Evolutionary conservation across 2,797 vertebrate genomes (phyloP).

Genomic region (Hydrophis major): DNA sequence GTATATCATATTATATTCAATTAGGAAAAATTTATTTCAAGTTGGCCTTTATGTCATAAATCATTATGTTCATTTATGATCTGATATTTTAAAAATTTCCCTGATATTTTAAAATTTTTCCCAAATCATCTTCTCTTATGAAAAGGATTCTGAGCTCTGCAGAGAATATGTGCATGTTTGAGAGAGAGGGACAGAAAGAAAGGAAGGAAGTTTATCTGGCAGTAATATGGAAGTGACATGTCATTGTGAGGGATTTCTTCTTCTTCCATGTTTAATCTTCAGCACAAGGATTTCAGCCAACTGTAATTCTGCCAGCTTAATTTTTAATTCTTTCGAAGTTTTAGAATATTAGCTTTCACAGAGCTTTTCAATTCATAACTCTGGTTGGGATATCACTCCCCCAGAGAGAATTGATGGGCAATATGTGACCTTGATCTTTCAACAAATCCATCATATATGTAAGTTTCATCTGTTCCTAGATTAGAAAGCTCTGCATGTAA

Average conservation of each 20-base stretch:
- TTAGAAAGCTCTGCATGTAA: not conserved
- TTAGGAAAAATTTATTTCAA: not conserved
- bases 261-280: not conserved
- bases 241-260: not conserved
- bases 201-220: not conserved
- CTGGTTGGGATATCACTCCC: not conserved
- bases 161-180: not conserved
- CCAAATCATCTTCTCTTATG: not conserved
- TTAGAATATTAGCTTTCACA: not conserved
- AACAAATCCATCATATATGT: not conserved
- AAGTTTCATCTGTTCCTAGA: not conserved
- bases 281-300: not conserved
- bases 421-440: not conserved
- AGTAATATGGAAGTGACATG: not conserved
- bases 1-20: not conserved
- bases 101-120: too few relatives aligned
- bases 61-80: not conserved
- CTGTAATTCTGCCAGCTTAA: not conserved
- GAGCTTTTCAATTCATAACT: not conserved
- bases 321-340: not conserved
- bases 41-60: not conserved
- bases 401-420: not conserved
- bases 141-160: not conserved
- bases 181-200: not conserved
- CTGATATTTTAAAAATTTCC: not conserved